These are phyloP conservation scores for Nettapus auritus DNA, from an alignment of 2,113 vertebrate species.

Conservation along the genomic window DNA sequence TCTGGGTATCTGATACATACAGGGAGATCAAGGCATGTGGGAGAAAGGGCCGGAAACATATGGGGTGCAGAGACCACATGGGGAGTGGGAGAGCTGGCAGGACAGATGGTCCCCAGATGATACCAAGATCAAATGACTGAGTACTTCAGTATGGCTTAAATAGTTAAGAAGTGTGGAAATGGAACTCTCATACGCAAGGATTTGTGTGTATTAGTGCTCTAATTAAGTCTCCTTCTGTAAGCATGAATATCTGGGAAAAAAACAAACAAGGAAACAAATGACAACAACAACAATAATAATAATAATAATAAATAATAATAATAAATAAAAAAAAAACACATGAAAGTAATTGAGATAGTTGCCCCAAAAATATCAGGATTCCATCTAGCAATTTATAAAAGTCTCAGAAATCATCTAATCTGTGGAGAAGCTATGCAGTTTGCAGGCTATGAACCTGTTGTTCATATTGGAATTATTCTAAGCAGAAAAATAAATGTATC, in stretches of 20 bases:
- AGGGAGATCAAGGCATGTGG: conserved; percentile 57
- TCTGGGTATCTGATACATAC: conserved; percentile 21
- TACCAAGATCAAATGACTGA: conserved; percentile 68
- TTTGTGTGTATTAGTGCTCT: not conserved
- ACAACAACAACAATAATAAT: not conserved
- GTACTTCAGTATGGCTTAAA: conserved; percentile 57
- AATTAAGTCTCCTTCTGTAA: conserved; percentile 16
- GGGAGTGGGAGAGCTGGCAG: conserved; percentile 54
- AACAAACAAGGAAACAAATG: not conserved
- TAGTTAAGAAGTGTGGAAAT: conserved; percentile 53
- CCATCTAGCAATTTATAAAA: not conserved
- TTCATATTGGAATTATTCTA: not conserved
- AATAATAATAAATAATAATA: no score
- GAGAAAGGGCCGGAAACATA: conserved; percentile 67
- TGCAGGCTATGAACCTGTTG: not conserved
- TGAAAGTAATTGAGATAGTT: not conserved
- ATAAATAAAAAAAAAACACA: not conserved
- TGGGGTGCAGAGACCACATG: conserved; percentile 61
- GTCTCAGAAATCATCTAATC: not conserved
- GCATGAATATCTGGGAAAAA: not conserved
- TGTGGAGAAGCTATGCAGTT: not conserved
- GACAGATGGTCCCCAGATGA: conserved; percentile 69
- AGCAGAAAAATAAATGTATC: not conserved
- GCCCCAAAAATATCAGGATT: conserved; percentile 4
- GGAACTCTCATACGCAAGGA: conserved; percentile 26